Conservation (phyloP, 2,888 invertebrate species). For the Platycheirus rosarum region DNA sequence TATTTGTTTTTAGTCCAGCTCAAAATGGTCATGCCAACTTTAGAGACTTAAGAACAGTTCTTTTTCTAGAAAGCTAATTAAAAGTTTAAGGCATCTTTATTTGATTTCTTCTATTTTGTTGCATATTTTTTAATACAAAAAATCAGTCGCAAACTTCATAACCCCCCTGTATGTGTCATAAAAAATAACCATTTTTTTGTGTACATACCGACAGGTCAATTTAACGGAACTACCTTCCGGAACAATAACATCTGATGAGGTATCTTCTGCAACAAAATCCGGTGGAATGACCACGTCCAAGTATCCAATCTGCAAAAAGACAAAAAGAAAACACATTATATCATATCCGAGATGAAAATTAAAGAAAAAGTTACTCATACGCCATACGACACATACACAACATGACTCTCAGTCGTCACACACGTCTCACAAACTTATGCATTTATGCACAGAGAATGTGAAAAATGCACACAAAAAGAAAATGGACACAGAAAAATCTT, state of each 20-base stretch:
- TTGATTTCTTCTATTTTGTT: too few relatives aligned
- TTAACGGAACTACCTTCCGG: conserved; percentile 90
- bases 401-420: conserved; percentile 13
- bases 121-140: too few relatives aligned
- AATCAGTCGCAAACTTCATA: neutral
- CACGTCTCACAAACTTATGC: conserved; percentile 61
- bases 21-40: too few relatives aligned
- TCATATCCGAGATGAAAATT: conserved; percentile 36
- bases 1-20: too few relatives aligned
- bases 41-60: too few relatives aligned
- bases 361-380: conserved; percentile 52
- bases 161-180: neutral
- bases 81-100: too few relatives aligned
- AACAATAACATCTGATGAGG: conserved; percentile 94
- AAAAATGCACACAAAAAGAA: conserved; percentile 25
- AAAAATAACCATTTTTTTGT: neutral
- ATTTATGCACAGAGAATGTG: conserved; percentile 43
- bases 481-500: neutral
- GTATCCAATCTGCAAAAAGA: conserved; percentile 87
- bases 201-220: conserved; percentile 84
- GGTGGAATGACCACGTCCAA: conserved; percentile 95
- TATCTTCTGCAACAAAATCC: conserved; percentile 93
- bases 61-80: too few relatives aligned
- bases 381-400: conserved; percentile 23
- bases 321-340: conserved; percentile 12